These are phyloP conservation scores for Stegophylla sp. DNA, from an alignment of 2,888 invertebrate genomes.

Conservation along the genomic window DNA sequence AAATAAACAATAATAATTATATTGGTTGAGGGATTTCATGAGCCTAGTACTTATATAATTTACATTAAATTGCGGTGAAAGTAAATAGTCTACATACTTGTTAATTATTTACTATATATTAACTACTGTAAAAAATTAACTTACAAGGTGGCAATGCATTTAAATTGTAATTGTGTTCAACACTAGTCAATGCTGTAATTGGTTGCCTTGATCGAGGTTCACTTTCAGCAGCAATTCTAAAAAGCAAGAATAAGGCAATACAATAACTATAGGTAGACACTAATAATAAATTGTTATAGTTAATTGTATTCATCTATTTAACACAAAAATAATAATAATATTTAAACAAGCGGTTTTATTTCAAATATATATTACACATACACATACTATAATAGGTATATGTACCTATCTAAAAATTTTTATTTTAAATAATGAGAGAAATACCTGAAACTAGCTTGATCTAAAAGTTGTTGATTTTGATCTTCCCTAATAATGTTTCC, in stretches of 20 bases:
- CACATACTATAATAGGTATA: too few relatives aligned
- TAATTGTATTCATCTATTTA: background rate
- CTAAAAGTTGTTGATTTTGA: slow-evolving; percentile 43
- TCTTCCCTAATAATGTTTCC: slow-evolving; percentile 51
- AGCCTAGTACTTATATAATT: too few relatives aligned
- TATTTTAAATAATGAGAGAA: background rate
- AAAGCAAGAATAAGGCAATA: slow-evolving; percentile 31
- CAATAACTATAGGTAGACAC: background rate
- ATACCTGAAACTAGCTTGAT: slow-evolving; percentile 46
- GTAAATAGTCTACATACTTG: too few relatives aligned
- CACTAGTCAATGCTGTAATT: slow-evolving; percentile 52
- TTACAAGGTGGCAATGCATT: slow-evolving; percentile 45
- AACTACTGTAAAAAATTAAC: slow-evolving; percentile 11
- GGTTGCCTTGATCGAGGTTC: slow-evolving; percentile 58
- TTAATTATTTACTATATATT: too few relatives aligned
- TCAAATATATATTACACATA: too few relatives aligned
- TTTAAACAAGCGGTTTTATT: background rate
- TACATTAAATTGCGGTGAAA: too few relatives aligned
- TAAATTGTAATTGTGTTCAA: slow-evolving; percentile 49
- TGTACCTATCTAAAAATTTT: background rate
- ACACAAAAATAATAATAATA: background rate
- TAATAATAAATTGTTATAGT: background rate
- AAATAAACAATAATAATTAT: too few relatives aligned
- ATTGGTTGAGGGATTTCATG: too few relatives aligned
- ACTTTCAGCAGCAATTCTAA: slow-evolving; percentile 53